Percentiles rank a stretch among this genome's conserved stretches.
Conservation (phyloP, 2,888 invertebrate genomes). For the Patella pellucida region DNA sequence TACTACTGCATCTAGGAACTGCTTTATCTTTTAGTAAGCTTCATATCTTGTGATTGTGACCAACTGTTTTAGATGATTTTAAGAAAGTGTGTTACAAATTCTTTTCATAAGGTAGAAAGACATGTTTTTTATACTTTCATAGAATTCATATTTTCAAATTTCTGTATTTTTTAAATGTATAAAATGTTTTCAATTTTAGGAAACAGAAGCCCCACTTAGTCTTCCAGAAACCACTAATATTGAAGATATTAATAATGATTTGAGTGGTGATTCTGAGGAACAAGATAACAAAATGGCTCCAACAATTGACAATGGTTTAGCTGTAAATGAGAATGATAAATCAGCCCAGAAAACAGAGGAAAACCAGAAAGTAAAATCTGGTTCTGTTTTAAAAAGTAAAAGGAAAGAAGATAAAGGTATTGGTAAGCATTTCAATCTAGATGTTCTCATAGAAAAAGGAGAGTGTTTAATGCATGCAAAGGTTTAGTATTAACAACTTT, state of each 20-base stretch:
- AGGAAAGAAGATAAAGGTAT: constrained; percentile 64
- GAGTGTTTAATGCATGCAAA: too few relatives aligned
- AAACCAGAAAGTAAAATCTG: neutral
- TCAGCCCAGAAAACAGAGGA: constrained; percentile 17
- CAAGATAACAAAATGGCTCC: constrained; percentile 20
- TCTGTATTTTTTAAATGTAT: too few relatives aligned
- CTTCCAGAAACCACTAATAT: neutral
- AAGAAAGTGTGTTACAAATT: too few relatives aligned
- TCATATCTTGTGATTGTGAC: too few relatives aligned
- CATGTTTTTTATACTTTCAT: too few relatives aligned
- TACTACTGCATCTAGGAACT: too few relatives aligned
- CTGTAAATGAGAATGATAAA: constrained; percentile 22
- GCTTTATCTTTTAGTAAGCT: too few relatives aligned
- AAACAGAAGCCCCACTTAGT: constrained; percentile 4
- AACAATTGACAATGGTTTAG: constrained; percentile 8
- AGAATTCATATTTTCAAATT: too few relatives aligned
- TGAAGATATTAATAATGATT: neutral
- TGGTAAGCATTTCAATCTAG: constrained; percentile 42
- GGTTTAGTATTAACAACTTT: too few relatives aligned
- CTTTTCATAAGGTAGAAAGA: too few relatives aligned
- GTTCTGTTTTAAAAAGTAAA: constrained; percentile 45
- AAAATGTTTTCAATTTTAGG: neutral
- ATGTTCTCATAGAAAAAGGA: too few relatives aligned
- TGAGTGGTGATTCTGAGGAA: neutral
- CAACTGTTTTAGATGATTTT: too few relatives aligned